These are phyloP conservation scores for Acanthoscelides obtectus DNA, from an alignment of 2,888 invertebrate species.

Conservation along the genomic window DNA sequence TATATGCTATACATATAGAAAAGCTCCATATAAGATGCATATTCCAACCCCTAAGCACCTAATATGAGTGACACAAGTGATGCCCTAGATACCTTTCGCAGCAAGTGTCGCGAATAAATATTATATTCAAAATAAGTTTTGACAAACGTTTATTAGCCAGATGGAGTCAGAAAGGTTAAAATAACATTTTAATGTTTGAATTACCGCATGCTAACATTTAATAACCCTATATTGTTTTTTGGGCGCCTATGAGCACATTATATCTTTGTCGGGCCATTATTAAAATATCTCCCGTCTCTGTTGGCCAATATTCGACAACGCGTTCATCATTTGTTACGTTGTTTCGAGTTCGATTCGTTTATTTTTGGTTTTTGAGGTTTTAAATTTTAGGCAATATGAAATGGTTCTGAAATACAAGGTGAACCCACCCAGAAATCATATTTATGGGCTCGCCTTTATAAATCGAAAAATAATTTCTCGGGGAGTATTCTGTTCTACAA, in stretches of 20 bases:
- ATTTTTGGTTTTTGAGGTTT: conserved; percentile 22
- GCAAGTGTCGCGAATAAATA: too few relatives aligned
- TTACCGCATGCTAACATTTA: too few relatives aligned
- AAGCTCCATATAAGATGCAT: too few relatives aligned
- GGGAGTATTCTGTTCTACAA: neutral
- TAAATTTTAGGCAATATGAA: conserved; percentile 30
- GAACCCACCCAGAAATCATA: neutral
- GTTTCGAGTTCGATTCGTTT: conserved; percentile 22
- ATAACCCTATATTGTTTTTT: neutral
- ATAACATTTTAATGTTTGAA: neutral
- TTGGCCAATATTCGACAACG: conserved; percentile 23
- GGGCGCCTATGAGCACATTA: conserved; percentile 16
- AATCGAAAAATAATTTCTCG: neutral
- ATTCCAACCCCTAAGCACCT: too few relatives aligned
- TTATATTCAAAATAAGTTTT: neutral
- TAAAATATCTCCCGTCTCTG: conserved; percentile 24
- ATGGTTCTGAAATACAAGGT: conserved; percentile 14
- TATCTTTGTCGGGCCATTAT: conserved; percentile 28
- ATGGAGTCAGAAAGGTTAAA: neutral
- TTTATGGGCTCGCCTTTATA: neutral
- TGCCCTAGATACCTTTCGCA: too few relatives aligned
- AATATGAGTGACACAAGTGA: too few relatives aligned
- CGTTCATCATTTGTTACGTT: conserved; percentile 26
- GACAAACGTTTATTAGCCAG: neutral
- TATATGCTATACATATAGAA: too few relatives aligned